Percentiles rank a stretch among this genome's conserved stretches.
Conservation (phyloP, 2,888 invertebrate species). For the Nesidiocoris tenuis region DNA sequence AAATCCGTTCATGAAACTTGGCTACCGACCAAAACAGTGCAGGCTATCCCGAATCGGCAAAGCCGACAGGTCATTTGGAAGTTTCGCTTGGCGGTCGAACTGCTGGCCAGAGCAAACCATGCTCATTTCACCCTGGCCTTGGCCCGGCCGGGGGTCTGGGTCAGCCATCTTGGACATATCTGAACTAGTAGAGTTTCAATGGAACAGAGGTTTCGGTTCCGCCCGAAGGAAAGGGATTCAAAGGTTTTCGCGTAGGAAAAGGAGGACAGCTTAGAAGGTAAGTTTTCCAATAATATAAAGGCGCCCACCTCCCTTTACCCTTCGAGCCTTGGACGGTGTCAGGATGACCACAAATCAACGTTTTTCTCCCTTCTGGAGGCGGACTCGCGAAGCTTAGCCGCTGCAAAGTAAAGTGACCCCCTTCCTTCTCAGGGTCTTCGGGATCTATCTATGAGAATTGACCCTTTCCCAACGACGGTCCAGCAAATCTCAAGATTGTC, state of each 20-base stretch:
- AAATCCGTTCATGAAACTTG: background rate
- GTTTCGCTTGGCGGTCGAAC: background rate
- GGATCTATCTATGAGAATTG: background rate
- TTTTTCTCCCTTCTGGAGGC: background rate
- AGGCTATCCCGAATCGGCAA: background rate
- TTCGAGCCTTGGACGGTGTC: background rate
- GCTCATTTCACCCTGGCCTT: background rate
- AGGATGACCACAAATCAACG: conserved; percentile 28
- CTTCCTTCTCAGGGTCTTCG: too few species aligned
- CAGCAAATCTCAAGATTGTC: background rate
- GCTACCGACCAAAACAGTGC: background rate
- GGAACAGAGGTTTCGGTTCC: background rate
- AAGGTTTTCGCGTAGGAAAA: background rate
- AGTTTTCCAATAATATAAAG: conserved; percentile 29
- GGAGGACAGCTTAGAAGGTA: conserved; percentile 1
- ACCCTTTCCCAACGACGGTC: background rate
- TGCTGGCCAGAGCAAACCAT: background rate
- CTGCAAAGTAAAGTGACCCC: background rate
- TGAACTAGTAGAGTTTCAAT: background rate
- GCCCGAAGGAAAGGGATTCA: conserved; percentile 1
- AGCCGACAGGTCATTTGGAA: background rate
- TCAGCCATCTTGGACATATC: background rate
- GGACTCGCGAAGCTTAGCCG: background rate
- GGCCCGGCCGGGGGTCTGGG: background rate
- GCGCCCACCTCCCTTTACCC: background rate